Percentiles rank a stretch among this genome's conserved stretches.
phyloP scores from a whole-genome alignment of 2,888 invertebrate species.

The Orchesellides sinensis region DNA sequence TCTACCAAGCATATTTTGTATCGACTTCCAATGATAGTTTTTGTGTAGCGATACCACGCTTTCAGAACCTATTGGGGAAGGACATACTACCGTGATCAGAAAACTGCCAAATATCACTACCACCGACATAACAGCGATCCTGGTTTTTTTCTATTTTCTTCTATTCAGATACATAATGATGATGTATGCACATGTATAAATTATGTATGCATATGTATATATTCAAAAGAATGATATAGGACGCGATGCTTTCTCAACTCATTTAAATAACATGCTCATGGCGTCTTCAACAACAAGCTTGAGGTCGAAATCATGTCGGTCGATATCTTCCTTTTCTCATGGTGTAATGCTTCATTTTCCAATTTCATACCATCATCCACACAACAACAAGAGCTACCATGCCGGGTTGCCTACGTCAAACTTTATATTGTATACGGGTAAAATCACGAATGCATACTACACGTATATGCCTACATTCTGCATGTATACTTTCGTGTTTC shows the following conservation, averaged over 20 bases:
- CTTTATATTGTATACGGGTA: neutral
- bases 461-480: too few relatives aligned
- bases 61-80: too few relatives aligned
- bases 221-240: constrained; percentile 5
- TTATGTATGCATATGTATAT: constrained; percentile 4
- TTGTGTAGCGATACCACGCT: too few relatives aligned
- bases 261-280: constrained; percentile 50
- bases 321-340: constrained; percentile 57
- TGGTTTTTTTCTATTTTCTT: neutral
- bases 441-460: neutral
- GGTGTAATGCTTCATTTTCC: constrained; percentile 54
- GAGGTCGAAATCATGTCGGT: constrained; percentile 54
- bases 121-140: neutral
- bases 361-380: constrained; percentile 46
- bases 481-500: too few relatives aligned
- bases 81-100: neutral
- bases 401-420: too few relatives aligned
- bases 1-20: too few relatives aligned
- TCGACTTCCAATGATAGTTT: too few relatives aligned
- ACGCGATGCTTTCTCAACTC: constrained; percentile 33
- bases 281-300: constrained; percentile 49
- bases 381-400: constrained; percentile 40
- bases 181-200: neutral
- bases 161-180: neutral
- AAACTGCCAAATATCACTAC: neutral